Evolutionary conservation across 2,888 invertebrate species (phyloP).

Genomic region (Diloba caeruleocephala): DNA sequence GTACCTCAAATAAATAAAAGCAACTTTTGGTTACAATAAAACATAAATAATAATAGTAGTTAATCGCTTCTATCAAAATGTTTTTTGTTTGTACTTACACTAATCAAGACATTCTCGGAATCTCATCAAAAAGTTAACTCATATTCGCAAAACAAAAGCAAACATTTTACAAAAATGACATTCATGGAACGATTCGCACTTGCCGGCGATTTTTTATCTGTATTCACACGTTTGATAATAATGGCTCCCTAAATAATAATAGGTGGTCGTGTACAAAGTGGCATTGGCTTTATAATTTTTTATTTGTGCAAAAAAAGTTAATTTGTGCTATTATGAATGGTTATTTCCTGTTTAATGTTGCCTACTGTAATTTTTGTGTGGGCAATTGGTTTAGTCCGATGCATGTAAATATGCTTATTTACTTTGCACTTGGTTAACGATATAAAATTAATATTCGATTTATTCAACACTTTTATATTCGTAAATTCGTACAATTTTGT

Average conservation of each 20-base stretch:
- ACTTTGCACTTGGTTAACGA: slow-evolving; percentile 11
- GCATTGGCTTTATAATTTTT: slow-evolving; percentile 54
- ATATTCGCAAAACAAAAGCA: slow-evolving; percentile 1
- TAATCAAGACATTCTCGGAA: slow-evolving; percentile 22
- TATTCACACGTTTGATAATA: slow-evolving; percentile 57
- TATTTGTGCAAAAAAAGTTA: slow-evolving; percentile 38
- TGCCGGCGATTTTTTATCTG: slow-evolving; percentile 48
- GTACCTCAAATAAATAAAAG: too few relatives aligned
- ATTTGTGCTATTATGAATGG: slow-evolving; percentile 38
- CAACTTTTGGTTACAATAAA: too few relatives aligned
- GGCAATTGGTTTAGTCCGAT: neutral
- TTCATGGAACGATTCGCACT: slow-evolving; percentile 43
- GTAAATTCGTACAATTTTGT: too few relatives aligned
- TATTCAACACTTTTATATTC: too few relatives aligned
- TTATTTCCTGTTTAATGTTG: slow-evolving; percentile 45
- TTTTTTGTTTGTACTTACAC: too few relatives aligned
- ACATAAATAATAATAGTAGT: too few relatives aligned
- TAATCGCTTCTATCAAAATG: too few relatives aligned
- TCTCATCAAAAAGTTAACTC: slow-evolving; percentile 35
- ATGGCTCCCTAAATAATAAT: slow-evolving; percentile 53
- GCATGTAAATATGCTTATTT: slow-evolving; percentile 17
- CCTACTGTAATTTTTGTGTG: slow-evolving; percentile 35
- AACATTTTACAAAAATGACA: slow-evolving; percentile 34
- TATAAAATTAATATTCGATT: slow-evolving; percentile 5
- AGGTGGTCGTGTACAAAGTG: slow-evolving; percentile 57